Percentiles rank a stretch among this genome's conserved stretches.
Conservation (phyloP, 2,113 vertebrate species). For the Condylura cristata region DNA sequence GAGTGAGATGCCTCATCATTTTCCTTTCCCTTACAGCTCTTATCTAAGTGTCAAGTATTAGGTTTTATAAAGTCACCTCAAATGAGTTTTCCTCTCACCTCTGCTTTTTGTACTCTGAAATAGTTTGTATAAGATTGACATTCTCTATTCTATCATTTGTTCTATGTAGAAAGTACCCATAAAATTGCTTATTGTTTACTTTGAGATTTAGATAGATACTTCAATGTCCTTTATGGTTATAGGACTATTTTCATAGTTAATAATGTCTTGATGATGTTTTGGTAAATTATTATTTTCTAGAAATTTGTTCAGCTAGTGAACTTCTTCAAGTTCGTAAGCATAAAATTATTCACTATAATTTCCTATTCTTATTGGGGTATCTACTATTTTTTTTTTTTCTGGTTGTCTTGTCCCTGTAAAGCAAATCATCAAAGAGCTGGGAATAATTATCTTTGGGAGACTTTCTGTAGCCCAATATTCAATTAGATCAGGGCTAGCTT, state of each 20-base stretch:
- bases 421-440: neutral
- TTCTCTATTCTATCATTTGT: neutral
- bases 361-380: neutral
- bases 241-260: neutral
- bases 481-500: conserved; percentile 46
- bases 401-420: neutral
- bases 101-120: neutral
- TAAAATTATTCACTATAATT: conserved; percentile 17
- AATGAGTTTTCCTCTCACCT: neutral
- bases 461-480: conserved; percentile 22
- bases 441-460: conserved; percentile 30
- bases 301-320: conserved; percentile 35
- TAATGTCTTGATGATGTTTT: neutral
- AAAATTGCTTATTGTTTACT: conserved; percentile 17
- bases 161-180: neutral
- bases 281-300: conserved; percentile 9
- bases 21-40: conserved; percentile 24
- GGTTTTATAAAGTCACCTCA: conserved; percentile 29
- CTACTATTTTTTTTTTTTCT: neutral
- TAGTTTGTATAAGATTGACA: neutral
- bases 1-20: neutral
- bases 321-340: neutral
- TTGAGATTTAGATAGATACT: neutral
- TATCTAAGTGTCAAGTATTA: neutral
- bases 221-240: neutral